phyloP scores from a whole-genome alignment of 1,140 invertebrate genomes.

The Ostrea edulis region DNA sequence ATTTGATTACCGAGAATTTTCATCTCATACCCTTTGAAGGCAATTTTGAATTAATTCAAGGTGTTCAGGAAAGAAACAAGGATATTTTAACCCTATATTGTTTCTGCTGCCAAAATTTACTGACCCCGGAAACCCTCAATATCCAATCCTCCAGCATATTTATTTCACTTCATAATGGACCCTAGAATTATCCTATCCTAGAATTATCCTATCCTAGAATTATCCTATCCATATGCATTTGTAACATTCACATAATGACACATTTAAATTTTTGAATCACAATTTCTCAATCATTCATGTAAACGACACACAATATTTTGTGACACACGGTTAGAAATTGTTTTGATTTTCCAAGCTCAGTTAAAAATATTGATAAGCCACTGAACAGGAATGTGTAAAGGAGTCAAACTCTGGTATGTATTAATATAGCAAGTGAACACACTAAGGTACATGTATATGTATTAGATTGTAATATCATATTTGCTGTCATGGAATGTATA shows the following conservation, averaged over 20 bases:
- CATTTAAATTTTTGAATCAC: not conserved
- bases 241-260: not conserved
- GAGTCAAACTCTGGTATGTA: not conserved
- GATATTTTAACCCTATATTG: no score
- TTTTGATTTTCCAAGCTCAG: not conserved
- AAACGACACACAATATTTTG: not conserved
- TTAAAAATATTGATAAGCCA: not conserved
- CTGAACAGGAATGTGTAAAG: not conserved
- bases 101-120: no score
- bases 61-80: no score
- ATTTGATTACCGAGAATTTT: no score
- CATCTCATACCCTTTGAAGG: no score
- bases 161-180: no score
- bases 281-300: not conserved
- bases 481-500: not conserved
- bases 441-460: not conserved
- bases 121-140: no score
- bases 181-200: no score
- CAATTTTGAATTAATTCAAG: no score
- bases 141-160: no score
- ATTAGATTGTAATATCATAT: conserved; percentile 11
- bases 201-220: no score
- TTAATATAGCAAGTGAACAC: not conserved
- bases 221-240: no score
- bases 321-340: not conserved